Percentiles rank a stretch among this genome's conserved stretches.
phyloP scores from a whole-genome alignment of 2,797 vertebrate genomes.

The Takifugu ocellatus region DNA sequence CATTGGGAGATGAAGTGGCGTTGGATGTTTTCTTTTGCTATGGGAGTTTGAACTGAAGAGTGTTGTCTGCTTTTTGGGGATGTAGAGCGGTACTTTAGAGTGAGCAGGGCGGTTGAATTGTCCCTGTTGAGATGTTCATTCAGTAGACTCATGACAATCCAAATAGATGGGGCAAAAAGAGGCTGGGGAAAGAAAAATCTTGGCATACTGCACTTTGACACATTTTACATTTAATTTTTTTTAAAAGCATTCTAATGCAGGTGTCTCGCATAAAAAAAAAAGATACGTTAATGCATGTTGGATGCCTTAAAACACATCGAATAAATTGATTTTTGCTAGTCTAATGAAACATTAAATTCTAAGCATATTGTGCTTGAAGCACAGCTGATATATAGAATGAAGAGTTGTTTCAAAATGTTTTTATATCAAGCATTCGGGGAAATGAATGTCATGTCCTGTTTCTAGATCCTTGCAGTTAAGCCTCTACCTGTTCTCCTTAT shows the following conservation, averaged over 20 bases:
- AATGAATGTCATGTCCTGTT: constrained; percentile 30
- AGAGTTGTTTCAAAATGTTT: constrained; percentile 60
- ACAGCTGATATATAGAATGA: constrained; percentile 34
- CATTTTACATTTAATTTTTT: constrained; percentile 76
- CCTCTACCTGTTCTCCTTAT: constrained; percentile 39
- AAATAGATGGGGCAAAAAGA: constrained; percentile 64
- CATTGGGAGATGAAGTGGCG: constrained; percentile 47
- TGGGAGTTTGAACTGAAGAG: constrained; percentile 50
- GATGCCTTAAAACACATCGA: constrained; percentile 69
- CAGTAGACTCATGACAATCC: constrained; percentile 78
- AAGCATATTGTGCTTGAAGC: constrained; percentile 58
- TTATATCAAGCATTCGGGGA: constrained; percentile 21
- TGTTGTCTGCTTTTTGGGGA: constrained; percentile 59
- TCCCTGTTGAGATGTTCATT: constrained; percentile 53
- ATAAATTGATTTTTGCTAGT: constrained; percentile 53
- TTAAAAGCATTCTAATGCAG: constrained; percentile 68
- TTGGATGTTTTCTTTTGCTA: constrained; percentile 49
- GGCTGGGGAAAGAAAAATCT: constrained; percentile 64
- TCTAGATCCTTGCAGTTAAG: constrained; percentile 26
- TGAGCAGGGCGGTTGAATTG: constrained; percentile 61
- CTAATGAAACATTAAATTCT: constrained; percentile 58
- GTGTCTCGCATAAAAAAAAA: constrained; percentile 65
- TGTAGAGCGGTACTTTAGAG: constrained; percentile 67
- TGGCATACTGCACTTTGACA: constrained; percentile 81
- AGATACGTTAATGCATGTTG: constrained; percentile 68